Conservation (phyloP, 1,140 invertebrate genomes). For the Amyelois transitella region DNA sequence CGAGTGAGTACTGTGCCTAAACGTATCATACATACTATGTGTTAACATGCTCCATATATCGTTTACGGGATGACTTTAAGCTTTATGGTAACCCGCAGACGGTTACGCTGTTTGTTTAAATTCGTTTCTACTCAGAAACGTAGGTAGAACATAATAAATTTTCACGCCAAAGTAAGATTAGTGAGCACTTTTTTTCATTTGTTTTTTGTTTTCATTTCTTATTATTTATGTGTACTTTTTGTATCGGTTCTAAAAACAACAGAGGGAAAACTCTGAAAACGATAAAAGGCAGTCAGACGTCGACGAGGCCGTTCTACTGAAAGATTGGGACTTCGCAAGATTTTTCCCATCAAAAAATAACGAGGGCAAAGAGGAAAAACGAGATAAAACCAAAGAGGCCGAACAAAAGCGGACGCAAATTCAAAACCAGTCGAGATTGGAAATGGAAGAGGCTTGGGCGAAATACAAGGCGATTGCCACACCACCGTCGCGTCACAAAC, state of each 20-base stretch:
- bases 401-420: conserved; percentile 53
- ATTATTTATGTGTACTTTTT: conserved; percentile 61
- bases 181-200: conserved; percentile 42
- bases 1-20: conserved; percentile 79
- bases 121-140: neutral
- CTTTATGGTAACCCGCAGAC: neutral
- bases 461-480: conserved; percentile 69
- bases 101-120: neutral
- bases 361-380: conserved; percentile 54
- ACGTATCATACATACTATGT: neutral
- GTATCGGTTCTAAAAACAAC: conserved; percentile 58
- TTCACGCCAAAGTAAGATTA: conserved; percentile 71
- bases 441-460: conserved; percentile 63
- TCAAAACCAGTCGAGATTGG: conserved; percentile 56
- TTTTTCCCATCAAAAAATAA: conserved; percentile 80
- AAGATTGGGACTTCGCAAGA: conserved; percentile 88
- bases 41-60: neutral
- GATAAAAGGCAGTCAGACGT: conserved; percentile 74
- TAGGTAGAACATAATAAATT: conserved; percentile 4
- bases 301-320: conserved; percentile 83
- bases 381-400: conserved; percentile 51
- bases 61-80: neutral
- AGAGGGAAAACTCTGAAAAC: conserved; percentile 57
- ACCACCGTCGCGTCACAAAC: conserved; percentile 59
- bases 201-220: conserved; percentile 27